Percentiles rank a stretch among this genome's conserved stretches.
Evolutionary conservation across 2,113 vertebrate species (phyloP).

Genomic region (Oryctolagus cuniculus): DNA sequence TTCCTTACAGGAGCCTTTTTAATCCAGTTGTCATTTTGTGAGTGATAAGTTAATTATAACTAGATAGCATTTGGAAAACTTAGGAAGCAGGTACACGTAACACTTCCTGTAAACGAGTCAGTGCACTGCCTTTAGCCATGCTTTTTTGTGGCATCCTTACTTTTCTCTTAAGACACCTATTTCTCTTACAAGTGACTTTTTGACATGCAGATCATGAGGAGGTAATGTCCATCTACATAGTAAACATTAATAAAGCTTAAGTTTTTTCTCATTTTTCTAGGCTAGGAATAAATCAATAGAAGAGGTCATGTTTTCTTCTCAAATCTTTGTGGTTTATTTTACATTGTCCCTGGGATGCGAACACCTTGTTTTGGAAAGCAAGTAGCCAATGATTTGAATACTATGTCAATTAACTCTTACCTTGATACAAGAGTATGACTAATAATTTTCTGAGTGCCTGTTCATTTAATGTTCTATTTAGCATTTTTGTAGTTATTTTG

Average conservation of each 20-base stretch:
- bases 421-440: conserved; percentile 11
- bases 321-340: conserved; percentile 2
- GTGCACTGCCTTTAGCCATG: background rate
- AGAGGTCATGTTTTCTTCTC: background rate
- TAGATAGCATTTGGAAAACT: conserved; percentile 46
- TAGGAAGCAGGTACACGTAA: conserved; percentile 5
- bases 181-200: conserved; percentile 16
- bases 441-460: background rate
- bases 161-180: background rate
- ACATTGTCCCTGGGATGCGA: background rate
- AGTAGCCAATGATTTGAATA: conserved; percentile 33
- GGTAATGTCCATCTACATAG: background rate
- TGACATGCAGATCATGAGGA: background rate
- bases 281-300: conserved; percentile 49
- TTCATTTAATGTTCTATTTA: conserved; percentile 44
- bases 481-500: conserved; percentile 3
- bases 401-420: background rate
- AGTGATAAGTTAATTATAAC: conserved; percentile 30
- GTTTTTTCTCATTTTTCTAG: conserved; percentile 27
- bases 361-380: background rate
- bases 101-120: background rate
- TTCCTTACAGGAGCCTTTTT: conserved; percentile 13
- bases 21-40: conserved; percentile 48
- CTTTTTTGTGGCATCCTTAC: conserved; percentile 1
- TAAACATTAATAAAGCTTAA: background rate